Evolutionary conservation across 2,797 vertebrate genomes (phyloP).

Genomic region (Bradypodion ventrale): DNA sequence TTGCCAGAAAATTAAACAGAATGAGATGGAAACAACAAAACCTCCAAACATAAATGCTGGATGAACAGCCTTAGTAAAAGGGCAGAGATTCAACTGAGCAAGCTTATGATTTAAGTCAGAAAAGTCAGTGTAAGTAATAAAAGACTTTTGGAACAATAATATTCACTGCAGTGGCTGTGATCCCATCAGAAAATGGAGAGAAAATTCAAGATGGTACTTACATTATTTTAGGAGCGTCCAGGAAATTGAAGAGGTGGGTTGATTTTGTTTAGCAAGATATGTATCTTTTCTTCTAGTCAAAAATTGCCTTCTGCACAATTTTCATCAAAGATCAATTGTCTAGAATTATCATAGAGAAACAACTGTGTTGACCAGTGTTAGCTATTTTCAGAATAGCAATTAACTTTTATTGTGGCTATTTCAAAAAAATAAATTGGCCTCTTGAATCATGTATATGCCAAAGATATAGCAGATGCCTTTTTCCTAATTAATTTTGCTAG

Average conservation of each 20-base stretch:
- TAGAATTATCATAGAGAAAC: conserved; percentile 25
- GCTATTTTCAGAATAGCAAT: conserved; percentile 21
- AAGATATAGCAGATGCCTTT: background rate
- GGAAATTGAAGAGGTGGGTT: background rate
- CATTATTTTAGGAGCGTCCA: background rate
- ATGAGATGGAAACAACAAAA: conserved; percentile 45
- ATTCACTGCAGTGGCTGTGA: background rate
- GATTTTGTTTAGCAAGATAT: conserved; percentile 5
- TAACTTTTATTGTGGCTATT: conserved; percentile 26
- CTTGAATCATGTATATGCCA: conserved; percentile 7
- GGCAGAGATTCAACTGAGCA: conserved; percentile 20
- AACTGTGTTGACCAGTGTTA: conserved; percentile 27
- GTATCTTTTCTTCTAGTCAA: background rate
- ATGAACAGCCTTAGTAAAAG: conserved; percentile 41
- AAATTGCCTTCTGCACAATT: conserved; percentile 10
- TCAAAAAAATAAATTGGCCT: conserved; percentile 1
- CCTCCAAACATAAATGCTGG: background rate
- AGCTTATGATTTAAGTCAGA: conserved; percentile 24
- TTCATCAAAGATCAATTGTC: conserved; percentile 26
- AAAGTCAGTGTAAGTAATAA: conserved; percentile 9
- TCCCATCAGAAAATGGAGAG: background rate
- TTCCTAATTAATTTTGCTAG: conserved; percentile 42
- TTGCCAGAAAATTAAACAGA: conserved; percentile 37
- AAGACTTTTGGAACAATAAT: conserved; percentile 16
- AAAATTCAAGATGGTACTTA: background rate